Evolutionary conservation across 2,888 invertebrate species (phyloP), one percentile per base, ranked within the genome.

Genomic region (Dinocampus coccinellae): DNA sequence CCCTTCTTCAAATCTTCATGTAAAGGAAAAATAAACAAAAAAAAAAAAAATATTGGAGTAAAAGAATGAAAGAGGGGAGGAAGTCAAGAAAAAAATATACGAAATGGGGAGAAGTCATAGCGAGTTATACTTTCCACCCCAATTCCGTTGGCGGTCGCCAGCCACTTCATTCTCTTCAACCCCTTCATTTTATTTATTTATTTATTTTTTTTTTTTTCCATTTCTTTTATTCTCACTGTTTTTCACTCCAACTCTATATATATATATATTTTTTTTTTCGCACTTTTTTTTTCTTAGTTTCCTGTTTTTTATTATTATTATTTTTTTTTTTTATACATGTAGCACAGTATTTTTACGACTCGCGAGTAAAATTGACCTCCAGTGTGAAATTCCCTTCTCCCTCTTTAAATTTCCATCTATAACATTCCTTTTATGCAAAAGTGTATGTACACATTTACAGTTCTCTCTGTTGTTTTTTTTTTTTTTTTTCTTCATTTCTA

Each of bases 111-210:
- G n/a, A n/a, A n/a, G n/a, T 34, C 13, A 22, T n/a, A 65, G 65
- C 70, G 55, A 53, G 55, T 62, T 58, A 71, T 34, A 57, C 58
- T 70, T 66, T 68, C 70, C 74, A 73, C 70, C 65, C 73, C 68
- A 75, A 69, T 75, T 75, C 72, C 70, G 57, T 63, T 67, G n/a
- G 60, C 68, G 60, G 69, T 69, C 62, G 69, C 53, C 39, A 72
- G 52, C 36, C 67, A 53, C 24, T 24, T 36, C 34, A 34, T 33
- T 61, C 47, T 13, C n/a, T 11, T 26, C 16, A 29, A 33, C 22
- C 33, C 22, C 42, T 61, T 61, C 34, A 22, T 61, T 22, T 16
- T 61, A 22, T 61, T 60, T 33, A 20, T 60, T 60, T 20, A 20
- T 20, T 10, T 20, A 7, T 7, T 53, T 11, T 10, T 3, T 53